These are phyloP conservation scores for Tarsius wallacei DNA, from an alignment of 2,797 vertebrate species.

Conservation along the genomic window DNA sequence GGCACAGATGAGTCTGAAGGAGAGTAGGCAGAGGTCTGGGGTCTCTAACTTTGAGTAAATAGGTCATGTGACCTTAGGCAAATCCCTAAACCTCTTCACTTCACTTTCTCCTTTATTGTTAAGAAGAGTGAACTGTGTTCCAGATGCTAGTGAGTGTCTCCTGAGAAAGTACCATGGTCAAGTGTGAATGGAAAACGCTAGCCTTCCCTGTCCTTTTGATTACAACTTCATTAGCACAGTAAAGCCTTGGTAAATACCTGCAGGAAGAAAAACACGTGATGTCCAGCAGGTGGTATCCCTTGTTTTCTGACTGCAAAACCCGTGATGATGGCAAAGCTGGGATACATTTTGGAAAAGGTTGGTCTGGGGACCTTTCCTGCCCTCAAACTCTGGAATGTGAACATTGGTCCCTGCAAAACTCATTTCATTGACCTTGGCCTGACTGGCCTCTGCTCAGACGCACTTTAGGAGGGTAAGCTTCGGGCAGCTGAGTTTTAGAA, in stretches of 20 bases:
- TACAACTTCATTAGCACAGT: no score
- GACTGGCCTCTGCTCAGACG: not conserved
- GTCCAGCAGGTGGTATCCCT: not conserved
- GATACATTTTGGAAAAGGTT: not conserved
- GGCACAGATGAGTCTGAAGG: not conserved
- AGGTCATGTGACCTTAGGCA: not conserved
- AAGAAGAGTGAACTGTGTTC: not conserved
- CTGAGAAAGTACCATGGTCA: not conserved
- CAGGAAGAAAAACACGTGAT: not conserved
- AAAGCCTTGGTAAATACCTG: not conserved
- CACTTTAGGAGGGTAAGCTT: not conserved
- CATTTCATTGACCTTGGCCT: not conserved
- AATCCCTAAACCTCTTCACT: not conserved
- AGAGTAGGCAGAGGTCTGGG: not conserved
- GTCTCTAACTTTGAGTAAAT: not conserved
- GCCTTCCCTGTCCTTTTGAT: accelerated
- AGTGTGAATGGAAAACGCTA: not conserved
- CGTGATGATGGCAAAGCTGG: not conserved
- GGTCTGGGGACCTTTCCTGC: not conserved
- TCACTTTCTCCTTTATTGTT: not conserved
- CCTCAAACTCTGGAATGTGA: not conserved
- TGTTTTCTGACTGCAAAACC: not conserved
- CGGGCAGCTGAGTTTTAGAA: not conserved
- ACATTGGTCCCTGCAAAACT: not conserved
- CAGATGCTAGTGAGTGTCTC: not conserved